Evolutionary conservation across 2,797 vertebrate species (phyloP), one percentile per base, ranked within the genome.

Genomic region (Sebastolobus alascanus): DNA sequence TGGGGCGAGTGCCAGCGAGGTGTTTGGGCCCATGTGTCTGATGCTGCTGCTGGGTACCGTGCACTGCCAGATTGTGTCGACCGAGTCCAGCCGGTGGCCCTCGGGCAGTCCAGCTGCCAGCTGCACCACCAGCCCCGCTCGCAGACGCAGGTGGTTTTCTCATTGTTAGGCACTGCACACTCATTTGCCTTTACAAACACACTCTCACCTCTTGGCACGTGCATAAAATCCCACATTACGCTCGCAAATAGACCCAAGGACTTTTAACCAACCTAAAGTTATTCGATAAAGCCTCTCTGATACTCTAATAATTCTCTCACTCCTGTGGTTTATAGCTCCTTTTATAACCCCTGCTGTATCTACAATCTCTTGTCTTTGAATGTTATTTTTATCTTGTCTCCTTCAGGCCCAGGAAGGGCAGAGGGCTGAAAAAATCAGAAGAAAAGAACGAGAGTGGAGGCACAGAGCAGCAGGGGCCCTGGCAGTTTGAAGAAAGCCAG

Each of bases 11-110:
- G 93, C 95, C 35, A 98, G 96, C 18, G 99, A 99, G 84, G 95
- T 98, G 55, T 92, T 97, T 54, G 97, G 96, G 73, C 98, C 98
- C 5, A 90, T 99, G 96, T 99, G 97, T 95, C 97, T 99, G 72
- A 97, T 99, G 98, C 92, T 99, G 75, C 96, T 99, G 80, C 95
- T 99, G 96, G 99, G 99, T 6, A 99, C 98, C 0, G 97, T 99
- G 77, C 99, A 99, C 95, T 99, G 99, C 90, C 99, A 99, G 83
- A 99, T 99, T 55, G 99, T 99, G 91, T 99, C 99, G n/a, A 99
- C 99, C 0, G 97, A 98, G 93, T 93, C 96, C 87, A 95, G 92
- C 90, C 95, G 94, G 68, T 95, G 88, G 89, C 92, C 96, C 5
- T 91, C 93, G 8, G 85, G 83, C 93, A 95, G 91, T 86, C 94